Conservation (phyloP, 2,113 vertebrate species). For the Callipepla californica region DNA sequence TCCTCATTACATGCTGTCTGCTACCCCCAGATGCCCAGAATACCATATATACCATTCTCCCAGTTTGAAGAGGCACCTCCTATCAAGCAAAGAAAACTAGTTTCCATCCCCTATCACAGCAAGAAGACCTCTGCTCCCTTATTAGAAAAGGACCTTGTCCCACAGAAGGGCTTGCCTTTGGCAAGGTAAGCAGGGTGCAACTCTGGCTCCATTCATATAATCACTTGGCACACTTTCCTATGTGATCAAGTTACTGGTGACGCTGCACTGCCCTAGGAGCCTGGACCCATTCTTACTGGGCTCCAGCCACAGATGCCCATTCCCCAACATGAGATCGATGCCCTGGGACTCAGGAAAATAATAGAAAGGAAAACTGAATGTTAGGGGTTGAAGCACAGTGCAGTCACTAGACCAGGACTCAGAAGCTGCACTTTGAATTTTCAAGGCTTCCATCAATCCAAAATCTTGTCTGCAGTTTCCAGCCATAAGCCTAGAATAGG, state of each 20-base stretch:
- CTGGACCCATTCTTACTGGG: accelerated
- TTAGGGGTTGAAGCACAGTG: background rate
- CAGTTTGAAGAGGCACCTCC: background rate
- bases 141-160: background rate
- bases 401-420: background rate
- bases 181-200: background rate
- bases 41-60: background rate
- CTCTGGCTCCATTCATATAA: background rate
- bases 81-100: background rate
- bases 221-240: background rate
- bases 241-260: background rate
- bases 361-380: background rate
- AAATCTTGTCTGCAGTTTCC: background rate
- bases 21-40: background rate
- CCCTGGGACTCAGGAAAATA: background rate
- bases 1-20: background rate
- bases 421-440: background rate
- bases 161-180: background rate
- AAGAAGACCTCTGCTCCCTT: background rate
- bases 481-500: constrained; percentile 37
- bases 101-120: accelerated
- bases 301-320: background rate
- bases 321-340: accelerated
- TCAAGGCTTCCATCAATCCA: background rate
- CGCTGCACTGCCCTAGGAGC: background rate